These are phyloP conservation scores for Crossaster papposus DNA, from an alignment of 53 echinoderm and acorn worm genomes.

Conservation along the genomic window DNA sequence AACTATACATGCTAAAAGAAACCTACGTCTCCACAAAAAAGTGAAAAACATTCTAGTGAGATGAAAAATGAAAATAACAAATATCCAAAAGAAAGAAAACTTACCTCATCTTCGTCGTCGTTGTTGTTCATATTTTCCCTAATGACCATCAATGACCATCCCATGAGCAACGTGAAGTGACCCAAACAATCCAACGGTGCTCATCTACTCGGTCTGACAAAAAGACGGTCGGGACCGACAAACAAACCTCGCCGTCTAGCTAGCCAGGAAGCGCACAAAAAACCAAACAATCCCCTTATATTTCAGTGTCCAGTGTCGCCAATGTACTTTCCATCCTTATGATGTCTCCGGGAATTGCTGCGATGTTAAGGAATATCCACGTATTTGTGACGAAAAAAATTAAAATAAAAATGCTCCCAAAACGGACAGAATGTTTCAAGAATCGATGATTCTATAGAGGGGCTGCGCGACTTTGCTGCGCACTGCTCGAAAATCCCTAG, in stretches of 20 bases:
- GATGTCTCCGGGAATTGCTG: not conserved
- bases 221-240: not conserved
- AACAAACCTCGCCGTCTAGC: not conserved
- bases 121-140: conserved; percentile 47
- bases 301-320: not conserved
- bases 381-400: not conserved
- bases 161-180: conserved; percentile 22
- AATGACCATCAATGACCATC: conserved; percentile 39
- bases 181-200: not conserved
- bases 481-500: not conserved
- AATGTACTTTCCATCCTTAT: not conserved
- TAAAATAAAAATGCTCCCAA: not conserved
- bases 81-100: not conserved
- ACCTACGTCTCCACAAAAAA: too few relatives aligned
- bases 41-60: too few relatives aligned
- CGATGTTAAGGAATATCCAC: not conserved
- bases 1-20: too few relatives aligned
- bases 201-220: not conserved
- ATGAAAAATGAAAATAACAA: not conserved
- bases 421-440: not conserved
- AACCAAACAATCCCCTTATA: not conserved
- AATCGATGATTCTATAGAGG: not conserved
- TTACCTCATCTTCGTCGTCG: conserved; percentile 45
- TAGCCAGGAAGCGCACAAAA: not conserved
- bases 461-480: not conserved